phyloP scores from a whole-genome alignment of 2,888 invertebrate genomes.

The Napeogenes sylphis region DNA sequence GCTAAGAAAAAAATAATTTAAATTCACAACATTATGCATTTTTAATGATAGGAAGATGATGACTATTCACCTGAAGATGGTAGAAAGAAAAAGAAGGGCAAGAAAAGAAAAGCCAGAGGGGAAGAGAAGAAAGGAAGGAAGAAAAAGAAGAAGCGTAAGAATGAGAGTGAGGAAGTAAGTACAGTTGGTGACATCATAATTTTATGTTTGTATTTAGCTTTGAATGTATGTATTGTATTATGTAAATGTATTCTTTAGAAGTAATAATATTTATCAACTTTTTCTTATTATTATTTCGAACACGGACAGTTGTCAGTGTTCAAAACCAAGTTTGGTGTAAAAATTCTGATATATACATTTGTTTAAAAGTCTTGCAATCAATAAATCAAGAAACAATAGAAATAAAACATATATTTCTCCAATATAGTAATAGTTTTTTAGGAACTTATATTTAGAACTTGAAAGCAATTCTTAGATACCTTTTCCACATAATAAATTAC shows the following conservation, averaged over 20 bases:
- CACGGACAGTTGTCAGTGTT: no score
- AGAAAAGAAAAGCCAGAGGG: conserved; percentile 93
- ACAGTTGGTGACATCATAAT: background rate
- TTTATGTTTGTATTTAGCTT: background rate
- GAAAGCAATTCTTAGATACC: no score
- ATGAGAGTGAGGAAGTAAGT: conserved; percentile 88
- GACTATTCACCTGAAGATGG: conserved; percentile 91
- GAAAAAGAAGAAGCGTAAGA: conserved; percentile 96
- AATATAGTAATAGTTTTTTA: no score
- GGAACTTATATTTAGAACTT: no score
- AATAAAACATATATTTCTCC: no score
- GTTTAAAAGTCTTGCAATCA: background rate
- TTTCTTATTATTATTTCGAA: no score
- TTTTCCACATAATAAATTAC: background rate
- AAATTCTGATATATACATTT: background rate
- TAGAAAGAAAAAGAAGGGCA: conserved; percentile 94
- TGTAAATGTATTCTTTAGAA: background rate
- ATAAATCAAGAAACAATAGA: no score
- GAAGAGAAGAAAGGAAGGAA: conserved; percentile 95
- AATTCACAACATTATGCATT: background rate
- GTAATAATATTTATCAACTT: no score
- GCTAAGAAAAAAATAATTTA: background rate
- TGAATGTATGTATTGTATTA: background rate
- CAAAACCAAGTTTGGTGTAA: no score
- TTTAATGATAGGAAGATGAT: conserved; percentile 82